Percentiles rank a stretch among this genome's conserved stretches.
These are phyloP conservation scores for Colistium nudipinnis DNA, from an alignment of 2,113 vertebrate genomes.

Conservation along the genomic window DNA sequence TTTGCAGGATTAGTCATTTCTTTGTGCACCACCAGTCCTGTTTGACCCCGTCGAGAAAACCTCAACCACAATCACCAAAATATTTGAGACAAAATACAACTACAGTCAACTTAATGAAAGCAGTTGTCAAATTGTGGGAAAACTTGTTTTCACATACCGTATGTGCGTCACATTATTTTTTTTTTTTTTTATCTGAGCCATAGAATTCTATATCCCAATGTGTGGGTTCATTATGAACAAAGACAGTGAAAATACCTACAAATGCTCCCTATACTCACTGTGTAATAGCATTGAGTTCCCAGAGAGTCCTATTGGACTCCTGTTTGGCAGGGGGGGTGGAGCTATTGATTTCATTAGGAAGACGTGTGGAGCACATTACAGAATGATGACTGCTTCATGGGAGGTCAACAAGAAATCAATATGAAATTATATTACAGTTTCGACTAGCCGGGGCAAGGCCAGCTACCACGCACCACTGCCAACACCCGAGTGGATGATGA, in stretches of 20 bases:
- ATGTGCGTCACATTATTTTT: no score
- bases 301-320: conserved; percentile 66
- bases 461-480: conserved; percentile 54
- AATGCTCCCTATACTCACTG: conserved; percentile 42
- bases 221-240: conserved; percentile 37
- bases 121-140: not conserved
- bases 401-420: conserved; percentile 88
- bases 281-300: conserved; percentile 67
- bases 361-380: conserved; percentile 83
- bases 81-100: conserved; percentile 24
- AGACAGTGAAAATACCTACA: conserved; percentile 44
- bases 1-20: conserved; percentile 11
- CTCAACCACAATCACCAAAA: conserved; percentile 13
- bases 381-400: conserved; percentile 85
- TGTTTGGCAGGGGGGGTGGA: conserved; percentile 71
- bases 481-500: conserved; percentile 51
- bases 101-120: not conserved
- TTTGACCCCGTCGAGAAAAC: conserved; percentile 29
- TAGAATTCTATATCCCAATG: not conserved
- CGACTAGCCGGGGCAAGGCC: conserved; percentile 65
- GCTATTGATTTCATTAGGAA: conserved; percentile 86
- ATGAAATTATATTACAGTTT: conserved; percentile 83
- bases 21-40: not conserved
- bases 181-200: not conserved
- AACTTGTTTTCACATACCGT: not conserved